phyloP scores from a whole-genome alignment of 2,888 invertebrate species.

The Nesidiocoris tenuis region DNA sequence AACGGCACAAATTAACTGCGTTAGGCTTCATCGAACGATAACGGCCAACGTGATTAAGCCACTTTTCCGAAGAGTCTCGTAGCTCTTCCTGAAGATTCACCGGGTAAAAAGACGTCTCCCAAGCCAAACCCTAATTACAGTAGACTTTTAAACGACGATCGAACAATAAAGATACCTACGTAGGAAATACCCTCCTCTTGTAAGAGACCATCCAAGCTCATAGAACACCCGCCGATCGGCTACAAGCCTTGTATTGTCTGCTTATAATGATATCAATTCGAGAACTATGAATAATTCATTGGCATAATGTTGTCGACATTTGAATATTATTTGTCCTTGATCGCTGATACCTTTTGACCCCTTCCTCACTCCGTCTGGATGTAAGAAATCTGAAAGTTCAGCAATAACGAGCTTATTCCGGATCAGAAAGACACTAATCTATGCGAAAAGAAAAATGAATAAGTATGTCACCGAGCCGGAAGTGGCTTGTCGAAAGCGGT shows the following conservation, averaged over 20 bases:
- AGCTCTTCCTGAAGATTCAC: not conserved
- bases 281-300: slow-evolving; percentile 29
- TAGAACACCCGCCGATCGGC: not conserved
- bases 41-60: not conserved
- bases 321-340: slow-evolving; percentile 42
- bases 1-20: not conserved
- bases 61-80: not conserved
- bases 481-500: not conserved
- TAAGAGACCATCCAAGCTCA: not conserved
- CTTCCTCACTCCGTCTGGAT: not conserved
- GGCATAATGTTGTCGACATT: slow-evolving; percentile 40
- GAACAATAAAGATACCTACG: slow-evolving; percentile 36
- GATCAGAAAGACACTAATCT: not conserved
- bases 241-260: slow-evolving; percentile 23
- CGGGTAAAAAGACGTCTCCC: slow-evolving; percentile 8
- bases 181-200: not conserved
- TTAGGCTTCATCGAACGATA: not conserved
- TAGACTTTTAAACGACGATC: slow-evolving; percentile 26
- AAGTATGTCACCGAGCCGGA: not conserved
- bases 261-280: slow-evolving; percentile 42
- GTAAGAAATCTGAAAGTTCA: not conserved
- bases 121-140: slow-evolving; percentile 19
- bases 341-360: slow-evolving; percentile 39
- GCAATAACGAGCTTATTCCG: not conserved
- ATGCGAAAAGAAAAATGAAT: not conserved